A percentile compares a stretch with the other conserved stretches of the same genome.
Conservation (phyloP, 2,797 vertebrate species). For the Melanotaenia parkinsoni region DNA sequence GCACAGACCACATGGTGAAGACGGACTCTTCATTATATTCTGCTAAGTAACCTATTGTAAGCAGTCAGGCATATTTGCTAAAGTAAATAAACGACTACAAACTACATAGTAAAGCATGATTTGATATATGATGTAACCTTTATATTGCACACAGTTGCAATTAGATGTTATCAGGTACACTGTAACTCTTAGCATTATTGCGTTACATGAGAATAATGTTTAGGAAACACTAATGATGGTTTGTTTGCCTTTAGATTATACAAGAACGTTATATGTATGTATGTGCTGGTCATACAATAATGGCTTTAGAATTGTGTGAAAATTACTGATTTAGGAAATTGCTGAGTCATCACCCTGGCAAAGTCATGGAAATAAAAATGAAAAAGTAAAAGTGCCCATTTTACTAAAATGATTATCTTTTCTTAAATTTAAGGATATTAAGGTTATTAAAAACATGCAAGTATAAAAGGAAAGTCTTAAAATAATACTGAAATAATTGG, state of each 20-base stretch:
- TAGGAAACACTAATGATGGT: background rate
- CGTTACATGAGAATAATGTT: background rate
- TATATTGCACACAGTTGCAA: background rate
- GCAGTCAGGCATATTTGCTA: background rate
- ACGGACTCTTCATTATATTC: background rate
- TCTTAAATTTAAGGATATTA: background rate
- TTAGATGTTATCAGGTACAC: background rate
- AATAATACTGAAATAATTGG: background rate
- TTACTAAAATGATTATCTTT: background rate
- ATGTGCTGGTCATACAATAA: too few species aligned
- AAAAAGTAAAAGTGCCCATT: background rate
- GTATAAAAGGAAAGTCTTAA: background rate
- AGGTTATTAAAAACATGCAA: background rate
- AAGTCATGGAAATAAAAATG: background rate
- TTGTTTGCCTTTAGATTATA: background rate
- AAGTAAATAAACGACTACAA: background rate
- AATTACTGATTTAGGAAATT: background rate
- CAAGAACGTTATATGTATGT: too few species aligned
- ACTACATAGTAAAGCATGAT: background rate
- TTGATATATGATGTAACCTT: background rate
- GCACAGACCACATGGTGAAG: conserved; percentile 23
- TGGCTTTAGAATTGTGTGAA: background rate
- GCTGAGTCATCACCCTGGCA: background rate
- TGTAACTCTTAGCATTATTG: background rate
- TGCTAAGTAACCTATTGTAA: background rate